Conservation (phyloP, 2,888 invertebrate species). For the Rhagonycha lutea region DNA sequence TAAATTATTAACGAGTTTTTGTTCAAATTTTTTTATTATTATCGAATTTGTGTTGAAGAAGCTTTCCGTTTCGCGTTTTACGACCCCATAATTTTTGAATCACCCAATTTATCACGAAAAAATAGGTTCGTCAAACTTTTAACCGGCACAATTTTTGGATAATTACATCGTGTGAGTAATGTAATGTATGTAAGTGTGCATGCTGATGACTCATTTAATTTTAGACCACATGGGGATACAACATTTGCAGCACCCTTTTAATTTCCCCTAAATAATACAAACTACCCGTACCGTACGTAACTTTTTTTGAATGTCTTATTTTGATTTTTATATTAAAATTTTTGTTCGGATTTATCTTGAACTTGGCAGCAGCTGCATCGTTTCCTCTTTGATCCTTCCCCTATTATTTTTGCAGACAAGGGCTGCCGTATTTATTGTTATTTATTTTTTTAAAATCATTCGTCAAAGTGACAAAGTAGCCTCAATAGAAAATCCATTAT, state of each 20-base stretch:
- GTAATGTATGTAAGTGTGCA: slow-evolving; percentile 10
- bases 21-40: not conserved
- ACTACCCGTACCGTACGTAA: not conserved
- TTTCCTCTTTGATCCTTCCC: not conserved
- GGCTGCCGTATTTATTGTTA: not conserved
- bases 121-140: not conserved
- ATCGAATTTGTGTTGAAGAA: not conserved
- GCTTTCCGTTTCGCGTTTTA: not conserved
- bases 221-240: slow-evolving; percentile 37
- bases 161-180: not conserved
- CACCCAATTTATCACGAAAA: not conserved
- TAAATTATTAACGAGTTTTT: not conserved
- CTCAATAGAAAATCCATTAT: not conserved
- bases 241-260: not conserved
- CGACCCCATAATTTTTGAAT: not conserved
- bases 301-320: not conserved
- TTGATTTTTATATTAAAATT: not conserved
- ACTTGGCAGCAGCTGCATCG: not conserved
- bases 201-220: slow-evolving; percentile 44
- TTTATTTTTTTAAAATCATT: not conserved
- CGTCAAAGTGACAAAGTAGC: not conserved
- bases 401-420: not conserved
- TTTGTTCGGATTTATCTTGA: not conserved
- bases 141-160: not conserved
- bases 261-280: not conserved